Evolutionary conservation across 2,888 invertebrate species (phyloP).

Genomic region (Eristalis tenax): DNA sequence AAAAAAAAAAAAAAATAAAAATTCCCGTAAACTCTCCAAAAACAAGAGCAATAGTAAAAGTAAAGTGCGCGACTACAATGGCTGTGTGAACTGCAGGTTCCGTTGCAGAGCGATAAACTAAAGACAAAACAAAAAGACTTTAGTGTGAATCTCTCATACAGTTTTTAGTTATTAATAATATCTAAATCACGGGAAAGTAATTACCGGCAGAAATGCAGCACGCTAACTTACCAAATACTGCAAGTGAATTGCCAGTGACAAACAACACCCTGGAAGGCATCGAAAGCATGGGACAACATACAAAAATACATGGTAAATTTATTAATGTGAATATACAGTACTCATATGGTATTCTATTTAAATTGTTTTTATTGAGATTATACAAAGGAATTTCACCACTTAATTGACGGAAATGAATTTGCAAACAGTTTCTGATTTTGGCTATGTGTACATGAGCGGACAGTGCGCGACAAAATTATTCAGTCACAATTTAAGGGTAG

Average conservation of each 20-base stretch:
- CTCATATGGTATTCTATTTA: neutral
- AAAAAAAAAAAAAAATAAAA: conserved; percentile 11
- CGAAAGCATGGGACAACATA: neutral
- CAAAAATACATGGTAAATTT: conserved; percentile 34
- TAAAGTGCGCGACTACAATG: conserved; percentile 28
- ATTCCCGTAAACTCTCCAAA: conserved; percentile 47
- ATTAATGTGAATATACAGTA: neutral
- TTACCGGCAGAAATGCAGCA: conserved; percentile 46
- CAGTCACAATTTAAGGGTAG: neutral
- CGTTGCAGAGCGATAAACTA: conserved; percentile 15
- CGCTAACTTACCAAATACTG: conserved; percentile 31
- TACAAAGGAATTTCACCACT: neutral
- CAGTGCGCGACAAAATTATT: conserved; percentile 4
- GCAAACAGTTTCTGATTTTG: neutral
- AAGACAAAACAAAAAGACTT: neutral
- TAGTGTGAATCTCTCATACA: neutral
- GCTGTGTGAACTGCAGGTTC: conserved; percentile 15
- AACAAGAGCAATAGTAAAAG: conserved; percentile 11
- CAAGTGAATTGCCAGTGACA: conserved; percentile 22
- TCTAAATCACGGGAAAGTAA: neutral
- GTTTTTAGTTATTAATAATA: conserved; percentile 9
- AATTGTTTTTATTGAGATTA: neutral
- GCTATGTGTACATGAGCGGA: neutral
- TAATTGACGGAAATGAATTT: conserved; percentile 19
- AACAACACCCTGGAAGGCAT: conserved; percentile 15